Evolutionary conservation across 2,888 invertebrate genomes (phyloP).

Genomic region (Phania funesta): DNA sequence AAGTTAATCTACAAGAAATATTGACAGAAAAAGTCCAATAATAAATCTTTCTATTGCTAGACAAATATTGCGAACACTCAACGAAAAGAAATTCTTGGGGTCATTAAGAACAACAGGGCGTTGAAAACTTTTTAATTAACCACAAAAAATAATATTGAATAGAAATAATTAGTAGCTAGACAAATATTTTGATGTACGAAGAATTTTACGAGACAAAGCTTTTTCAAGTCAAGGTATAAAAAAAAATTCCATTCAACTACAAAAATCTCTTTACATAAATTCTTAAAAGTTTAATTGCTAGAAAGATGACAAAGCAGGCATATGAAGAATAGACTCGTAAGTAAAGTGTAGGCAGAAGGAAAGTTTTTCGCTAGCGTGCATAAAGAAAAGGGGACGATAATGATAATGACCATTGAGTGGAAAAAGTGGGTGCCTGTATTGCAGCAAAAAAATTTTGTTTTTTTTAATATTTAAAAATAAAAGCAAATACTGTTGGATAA

Average conservation of each 20-base stretch:
- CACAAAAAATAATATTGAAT: constrained; percentile 26
- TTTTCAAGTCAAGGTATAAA: background rate
- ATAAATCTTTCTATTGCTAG: constrained; percentile 36
- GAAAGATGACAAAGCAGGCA: background rate
- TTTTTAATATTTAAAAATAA: no score
- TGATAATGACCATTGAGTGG: constrained; percentile 34
- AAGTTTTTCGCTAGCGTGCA: background rate
- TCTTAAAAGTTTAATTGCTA: constrained; percentile 33
- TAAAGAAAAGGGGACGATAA: background rate
- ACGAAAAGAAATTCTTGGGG: constrained; percentile 51
- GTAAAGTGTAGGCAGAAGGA: background rate
- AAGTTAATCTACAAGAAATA: background rate
- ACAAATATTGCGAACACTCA: constrained; percentile 56
- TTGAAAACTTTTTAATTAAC: constrained; percentile 38
- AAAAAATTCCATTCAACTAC: background rate
- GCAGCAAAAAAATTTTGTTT: background rate
- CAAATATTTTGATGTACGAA: background rate
- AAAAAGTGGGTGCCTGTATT: constrained; percentile 53
- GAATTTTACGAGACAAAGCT: background rate
- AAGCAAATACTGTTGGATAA: no score
- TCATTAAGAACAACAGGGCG: constrained; percentile 35
- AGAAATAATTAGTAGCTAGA: background rate
- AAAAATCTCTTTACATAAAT: background rate
- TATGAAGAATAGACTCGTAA: background rate
- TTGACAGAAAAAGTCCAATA: background rate